Evolutionary conservation across 2,113 vertebrate genomes (phyloP).

Genomic region (Amia ocellicauda): DNA sequence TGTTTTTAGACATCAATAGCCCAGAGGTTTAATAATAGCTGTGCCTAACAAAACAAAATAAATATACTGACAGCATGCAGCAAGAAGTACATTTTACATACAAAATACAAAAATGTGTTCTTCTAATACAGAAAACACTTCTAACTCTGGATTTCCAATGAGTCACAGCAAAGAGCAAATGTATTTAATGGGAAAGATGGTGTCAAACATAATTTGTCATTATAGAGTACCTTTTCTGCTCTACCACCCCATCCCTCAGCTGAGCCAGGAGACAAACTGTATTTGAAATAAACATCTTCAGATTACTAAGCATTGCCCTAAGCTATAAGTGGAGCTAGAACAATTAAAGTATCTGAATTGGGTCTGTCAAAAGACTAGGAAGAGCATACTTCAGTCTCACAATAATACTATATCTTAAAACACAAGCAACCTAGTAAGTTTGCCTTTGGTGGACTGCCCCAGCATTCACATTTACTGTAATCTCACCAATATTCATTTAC

Average conservation of each 20-base stretch:
- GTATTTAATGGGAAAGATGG: too few relatives aligned
- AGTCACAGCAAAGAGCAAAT: too few relatives aligned
- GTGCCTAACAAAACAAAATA: too few relatives aligned
- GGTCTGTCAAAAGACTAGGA: not conserved
- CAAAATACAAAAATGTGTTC: too few relatives aligned
- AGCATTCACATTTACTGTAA: not conserved
- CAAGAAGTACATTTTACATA: too few relatives aligned
- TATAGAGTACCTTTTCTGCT: not conserved
- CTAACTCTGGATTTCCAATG: too few relatives aligned
- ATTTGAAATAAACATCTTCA: not conserved
- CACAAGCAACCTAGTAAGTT: not conserved
- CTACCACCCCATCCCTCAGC: not conserved
- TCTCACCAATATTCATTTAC: not conserved
- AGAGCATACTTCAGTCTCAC: not conserved
- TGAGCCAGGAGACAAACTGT: not conserved
- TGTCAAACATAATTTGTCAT: slow-evolving; percentile 9
- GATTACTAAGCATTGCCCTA: not conserved
- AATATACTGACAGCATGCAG: too few relatives aligned
- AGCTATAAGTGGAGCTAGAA: not conserved
- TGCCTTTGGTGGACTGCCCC: not conserved
- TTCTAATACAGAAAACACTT: too few relatives aligned
- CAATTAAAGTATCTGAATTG: not conserved
- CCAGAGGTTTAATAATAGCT: too few relatives aligned
- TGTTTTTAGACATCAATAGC: too few relatives aligned
- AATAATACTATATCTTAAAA: not conserved